These are phyloP conservation scores for Melinaea menophilus DNA, from an alignment of 2,888 invertebrate species.

Conservation along the genomic window DNA sequence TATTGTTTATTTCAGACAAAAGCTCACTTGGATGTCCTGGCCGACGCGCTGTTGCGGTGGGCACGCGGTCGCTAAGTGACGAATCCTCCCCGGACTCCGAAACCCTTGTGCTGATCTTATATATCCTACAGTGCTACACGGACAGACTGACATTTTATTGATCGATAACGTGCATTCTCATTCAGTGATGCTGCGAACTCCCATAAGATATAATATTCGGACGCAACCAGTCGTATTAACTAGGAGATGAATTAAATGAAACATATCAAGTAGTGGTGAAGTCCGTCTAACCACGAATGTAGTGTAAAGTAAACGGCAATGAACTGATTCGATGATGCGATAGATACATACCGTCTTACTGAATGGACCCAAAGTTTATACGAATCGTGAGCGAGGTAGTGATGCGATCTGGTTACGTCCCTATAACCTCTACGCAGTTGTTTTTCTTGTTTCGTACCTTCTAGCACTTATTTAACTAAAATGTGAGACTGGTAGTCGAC, in stretches of 20 bases:
- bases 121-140: conserved; percentile 56
- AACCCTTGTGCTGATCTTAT: conserved; percentile 45
- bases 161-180: conserved; percentile 53
- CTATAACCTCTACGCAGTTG: conserved; percentile 62
- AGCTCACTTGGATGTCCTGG: conserved; percentile 95
- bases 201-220: conserved; percentile 52
- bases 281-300: conserved; percentile 69
- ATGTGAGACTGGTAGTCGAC: conserved; percentile 78
- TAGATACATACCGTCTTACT: conserved; percentile 21
- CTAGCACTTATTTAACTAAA: conserved; percentile 75
- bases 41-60: conserved; percentile 95
- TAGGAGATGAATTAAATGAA: conserved; percentile 66
- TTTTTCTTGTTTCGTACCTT: conserved; percentile 70
- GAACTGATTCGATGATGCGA: conserved; percentile 39
- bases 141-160: conserved; percentile 52
- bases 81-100: conserved; percentile 44
- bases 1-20: conserved; percentile 85
- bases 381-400: conserved; percentile 26
- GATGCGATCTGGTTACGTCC: conserved; percentile 65
- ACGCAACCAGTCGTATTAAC: conserved; percentile 67
- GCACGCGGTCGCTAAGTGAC: conserved; percentile 90
- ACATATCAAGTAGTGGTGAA: conserved; percentile 77
- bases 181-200: conserved; percentile 66
- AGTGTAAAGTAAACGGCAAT: conserved; percentile 64
- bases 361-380: conserved; percentile 35